Evolutionary conservation across 2,797 vertebrate genomes (phyloP).

Genomic region (Rhinatrema bivittatum): DNA sequence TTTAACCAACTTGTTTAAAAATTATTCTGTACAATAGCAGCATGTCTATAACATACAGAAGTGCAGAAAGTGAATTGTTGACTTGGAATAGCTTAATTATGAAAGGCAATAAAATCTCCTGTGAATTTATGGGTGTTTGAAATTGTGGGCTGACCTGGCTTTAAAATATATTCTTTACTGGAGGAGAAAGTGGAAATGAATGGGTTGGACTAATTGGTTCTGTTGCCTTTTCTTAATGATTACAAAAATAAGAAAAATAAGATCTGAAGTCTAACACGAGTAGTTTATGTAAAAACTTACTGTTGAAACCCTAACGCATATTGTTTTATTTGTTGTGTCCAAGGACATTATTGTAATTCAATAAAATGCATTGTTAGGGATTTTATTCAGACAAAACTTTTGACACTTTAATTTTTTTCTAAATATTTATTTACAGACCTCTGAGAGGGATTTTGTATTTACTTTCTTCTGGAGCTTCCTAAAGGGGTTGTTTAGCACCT

Average conservation of each 20-base stretch:
- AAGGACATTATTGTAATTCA: conserved; percentile 28
- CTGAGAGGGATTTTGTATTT: conserved; percentile 52
- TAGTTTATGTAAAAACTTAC: not conserved
- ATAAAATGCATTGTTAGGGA: conserved; percentile 33
- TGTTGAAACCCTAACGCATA: conserved; percentile 16
- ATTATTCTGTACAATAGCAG: conserved; percentile 28
- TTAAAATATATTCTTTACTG: conserved; percentile 37
- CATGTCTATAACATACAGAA: conserved; percentile 36
- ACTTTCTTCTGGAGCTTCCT: conserved; percentile 67
- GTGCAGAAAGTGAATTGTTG: conserved; percentile 26
- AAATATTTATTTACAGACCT: conserved; percentile 63
- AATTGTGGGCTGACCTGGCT: conserved; percentile 38
- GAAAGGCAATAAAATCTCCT: conserved; percentile 34
- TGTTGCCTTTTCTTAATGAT: conserved; percentile 27
- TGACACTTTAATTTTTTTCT: conserved; percentile 51
- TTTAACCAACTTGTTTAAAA: conserved; percentile 39
- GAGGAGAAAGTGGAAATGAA: conserved; percentile 31
- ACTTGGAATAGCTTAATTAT: conserved; percentile 31
- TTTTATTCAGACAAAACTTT: conserved; percentile 39
- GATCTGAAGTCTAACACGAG: not conserved
- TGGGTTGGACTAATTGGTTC: conserved; percentile 19
- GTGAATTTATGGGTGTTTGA: conserved; percentile 13
- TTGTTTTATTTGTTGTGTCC: conserved; percentile 20
- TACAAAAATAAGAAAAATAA: conserved; percentile 18
- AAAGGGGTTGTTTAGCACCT: conserved; percentile 58